phyloP scores from a whole-genome alignment of 2,888 invertebrate species.

The Macrosoma leucophasiata region DNA sequence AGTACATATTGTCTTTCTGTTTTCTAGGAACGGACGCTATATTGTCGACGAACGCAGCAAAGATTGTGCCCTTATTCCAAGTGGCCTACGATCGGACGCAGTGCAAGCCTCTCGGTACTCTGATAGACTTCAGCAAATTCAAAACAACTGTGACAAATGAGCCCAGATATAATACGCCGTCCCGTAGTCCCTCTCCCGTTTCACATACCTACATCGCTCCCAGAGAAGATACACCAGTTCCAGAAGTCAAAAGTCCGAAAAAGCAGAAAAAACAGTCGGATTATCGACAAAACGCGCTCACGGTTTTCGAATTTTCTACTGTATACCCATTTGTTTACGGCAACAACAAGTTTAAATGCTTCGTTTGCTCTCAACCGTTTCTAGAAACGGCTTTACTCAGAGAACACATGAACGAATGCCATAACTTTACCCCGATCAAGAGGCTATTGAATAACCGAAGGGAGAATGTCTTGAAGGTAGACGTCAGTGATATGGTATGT shows the following conservation, averaged over 20 bases:
- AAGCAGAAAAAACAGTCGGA: conserved; percentile 38
- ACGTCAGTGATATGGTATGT: conserved; percentile 53
- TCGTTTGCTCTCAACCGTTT: conserved; percentile 59
- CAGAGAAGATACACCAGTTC: conserved; percentile 24
- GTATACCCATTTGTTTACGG: conserved; percentile 65
- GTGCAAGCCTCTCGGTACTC: conserved; percentile 61
- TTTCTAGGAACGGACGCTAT: conserved; percentile 58
- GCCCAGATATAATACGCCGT: conserved; percentile 30
- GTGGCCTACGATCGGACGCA: conserved; percentile 63
- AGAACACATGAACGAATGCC: conserved; percentile 50
- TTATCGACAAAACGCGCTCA: conserved; percentile 53
- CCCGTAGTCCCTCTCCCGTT: conserved; percentile 50
- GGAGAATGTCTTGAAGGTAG: conserved; percentile 61
- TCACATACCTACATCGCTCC: conserved; percentile 13
- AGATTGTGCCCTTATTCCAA: conserved; percentile 64
- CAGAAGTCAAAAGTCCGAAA: conserved; percentile 14
- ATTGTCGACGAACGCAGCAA: conserved; percentile 34
- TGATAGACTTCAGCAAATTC: conserved; percentile 52
- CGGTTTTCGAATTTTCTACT: conserved; percentile 59
- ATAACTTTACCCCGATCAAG: conserved; percentile 52
- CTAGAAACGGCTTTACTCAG: conserved; percentile 49
- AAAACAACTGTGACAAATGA: conserved; percentile 5
- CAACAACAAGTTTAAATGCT: conserved; percentile 66
- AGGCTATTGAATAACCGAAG: conserved; percentile 55
- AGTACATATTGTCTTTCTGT: conserved; percentile 44